Evolutionary conservation across 2,113 vertebrate genomes (phyloP).

Genomic region (Grantiella picta): DNA sequence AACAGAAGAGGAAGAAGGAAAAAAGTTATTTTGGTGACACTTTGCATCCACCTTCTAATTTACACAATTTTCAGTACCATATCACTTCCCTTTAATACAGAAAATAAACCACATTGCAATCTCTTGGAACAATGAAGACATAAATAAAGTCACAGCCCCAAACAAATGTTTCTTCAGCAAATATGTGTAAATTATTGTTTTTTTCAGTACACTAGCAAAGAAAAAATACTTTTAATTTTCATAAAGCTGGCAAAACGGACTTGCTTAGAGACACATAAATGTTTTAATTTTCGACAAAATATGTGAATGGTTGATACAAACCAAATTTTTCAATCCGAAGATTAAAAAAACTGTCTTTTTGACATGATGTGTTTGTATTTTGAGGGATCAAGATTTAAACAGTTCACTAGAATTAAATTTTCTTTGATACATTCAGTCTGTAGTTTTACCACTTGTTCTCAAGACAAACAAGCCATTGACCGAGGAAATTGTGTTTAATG

Average conservation of each 20-base stretch:
- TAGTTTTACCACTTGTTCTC: background rate
- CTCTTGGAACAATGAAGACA: background rate
- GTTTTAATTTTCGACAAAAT: background rate
- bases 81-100: background rate
- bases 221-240: background rate
- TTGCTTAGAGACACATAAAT: background rate
- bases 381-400: background rate
- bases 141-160: background rate
- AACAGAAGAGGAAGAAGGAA: background rate
- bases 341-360: background rate
- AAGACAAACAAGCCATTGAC: background rate
- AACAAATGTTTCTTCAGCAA: background rate
- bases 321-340: background rate
- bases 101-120: background rate
- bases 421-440: background rate
- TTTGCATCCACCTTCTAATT: background rate
- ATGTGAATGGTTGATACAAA: background rate
- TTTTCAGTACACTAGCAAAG: background rate
- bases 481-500: constrained; percentile 20
- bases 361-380: background rate
- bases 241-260: background rate
- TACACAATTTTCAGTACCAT: background rate
- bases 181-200: background rate
- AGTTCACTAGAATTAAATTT: background rate
- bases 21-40: background rate